Evolutionary conservation across 1,140 invertebrate species (phyloP), one percentile per base, ranked within the genome.

Genomic region (Centruroides vittatus): DNA sequence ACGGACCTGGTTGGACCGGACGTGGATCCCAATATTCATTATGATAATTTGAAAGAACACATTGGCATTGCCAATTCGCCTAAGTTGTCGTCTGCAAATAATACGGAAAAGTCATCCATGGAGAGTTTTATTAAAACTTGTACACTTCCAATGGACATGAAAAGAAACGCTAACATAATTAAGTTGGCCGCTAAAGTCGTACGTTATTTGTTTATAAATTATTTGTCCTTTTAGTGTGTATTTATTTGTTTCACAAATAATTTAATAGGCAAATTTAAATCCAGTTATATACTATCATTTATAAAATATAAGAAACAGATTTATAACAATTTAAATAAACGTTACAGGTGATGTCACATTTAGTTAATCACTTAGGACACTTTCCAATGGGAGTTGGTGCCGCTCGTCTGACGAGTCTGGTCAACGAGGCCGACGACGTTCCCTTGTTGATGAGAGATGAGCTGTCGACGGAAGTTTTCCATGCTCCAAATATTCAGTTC

Each of bases 371-470:
- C 74, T 69, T 93, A 54, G 86, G 86, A 34, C 89, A 93, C 69
- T 94, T 93, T 76, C 90, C 91, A 6, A 86, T 91, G 82, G 74
- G 74, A 8, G 86, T 88, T 59, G 91, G 91, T 8, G 88, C 92
- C 0, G 81, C 86, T 1, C 78, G 86, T 23, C 76, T 93, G 11
- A 86, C 86, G 62, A 94, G 89, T 2, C 77, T 87, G 66, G 89
- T 97, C 3, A 87, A 88, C 61, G 93, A 98, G 76, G 83, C 91
- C 66, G 91, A 96, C 72, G 93, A 98, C 74, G 82, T 89, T n/a
- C 84, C 86, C 2, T 81, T 84, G 60, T 76, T 85, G 8, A 74
- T 78, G 47, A 70, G 74, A 12, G 81, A 84, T 62, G 89, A 93
- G 68, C 73, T 93, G 5, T 85, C 82, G 48, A 78, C 82, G 7